phyloP scores from a whole-genome alignment of 1,140 invertebrate genomes.

The Drosophila gunungcola region DNA sequence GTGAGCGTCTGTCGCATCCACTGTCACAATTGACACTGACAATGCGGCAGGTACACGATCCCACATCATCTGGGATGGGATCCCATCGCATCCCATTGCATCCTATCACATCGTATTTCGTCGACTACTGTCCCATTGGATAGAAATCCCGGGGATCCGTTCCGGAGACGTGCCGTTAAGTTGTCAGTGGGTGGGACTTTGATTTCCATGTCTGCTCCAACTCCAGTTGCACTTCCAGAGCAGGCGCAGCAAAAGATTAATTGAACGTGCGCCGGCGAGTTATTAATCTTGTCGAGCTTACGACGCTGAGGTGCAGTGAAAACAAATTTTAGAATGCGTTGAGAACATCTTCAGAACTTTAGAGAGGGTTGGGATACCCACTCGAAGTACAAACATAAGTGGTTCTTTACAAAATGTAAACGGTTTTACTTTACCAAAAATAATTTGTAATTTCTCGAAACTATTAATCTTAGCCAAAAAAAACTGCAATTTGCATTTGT shows the following conservation, averaged over 20 bases:
- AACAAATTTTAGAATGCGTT: constrained; percentile 1
- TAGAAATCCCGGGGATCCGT: constrained; percentile 12
- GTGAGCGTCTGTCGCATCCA: constrained; percentile 46
- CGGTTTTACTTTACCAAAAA: too few relatives aligned
- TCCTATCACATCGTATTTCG: constrained; percentile 20
- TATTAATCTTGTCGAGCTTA: constrained; percentile 81
- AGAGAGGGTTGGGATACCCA: too few relatives aligned
- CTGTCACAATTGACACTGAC: constrained; percentile 83
- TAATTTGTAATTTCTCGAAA: too few relatives aligned
- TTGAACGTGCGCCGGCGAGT: constrained; percentile 78
- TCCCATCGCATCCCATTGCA: background rate
- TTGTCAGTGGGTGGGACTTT: constrained; percentile 60
- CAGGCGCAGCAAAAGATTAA: constrained; percentile 72
- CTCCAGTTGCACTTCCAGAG: constrained; percentile 30
- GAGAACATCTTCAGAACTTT: background rate
- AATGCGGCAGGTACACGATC: constrained; percentile 77
- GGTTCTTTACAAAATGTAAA: too few relatives aligned
- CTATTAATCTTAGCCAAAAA: background rate
- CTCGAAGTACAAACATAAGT: too few relatives aligned
- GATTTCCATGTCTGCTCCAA: constrained; percentile 41
- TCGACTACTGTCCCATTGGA: constrained; percentile 46
- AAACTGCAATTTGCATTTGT: too few relatives aligned
- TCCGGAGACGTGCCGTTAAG: constrained; percentile 73
- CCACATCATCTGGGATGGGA: constrained; percentile 19
- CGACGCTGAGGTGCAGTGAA: constrained; percentile 10